Evolutionary conservation across 1,140 invertebrate genomes (phyloP).

Genomic region (Tetramorium simillimum): DNA sequence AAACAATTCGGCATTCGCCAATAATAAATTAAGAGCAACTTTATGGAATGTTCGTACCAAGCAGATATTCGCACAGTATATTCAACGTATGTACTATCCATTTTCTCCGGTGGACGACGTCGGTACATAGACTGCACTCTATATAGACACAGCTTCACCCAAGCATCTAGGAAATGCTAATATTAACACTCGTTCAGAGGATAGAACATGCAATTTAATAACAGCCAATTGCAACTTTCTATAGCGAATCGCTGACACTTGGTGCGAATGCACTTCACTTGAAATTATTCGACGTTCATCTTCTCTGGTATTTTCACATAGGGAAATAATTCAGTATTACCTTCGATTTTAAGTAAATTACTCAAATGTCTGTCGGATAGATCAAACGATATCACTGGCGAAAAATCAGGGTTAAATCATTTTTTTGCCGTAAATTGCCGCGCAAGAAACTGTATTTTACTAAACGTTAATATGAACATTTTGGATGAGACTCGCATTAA

Average conservation of each 20-base stretch:
- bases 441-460: not conserved
- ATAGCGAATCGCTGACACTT: constrained; percentile 15
- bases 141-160: constrained; percentile 49
- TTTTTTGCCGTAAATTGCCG: too few relatives aligned
- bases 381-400: not conserved
- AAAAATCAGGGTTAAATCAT: constrained; percentile 7
- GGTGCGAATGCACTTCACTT: not conserved
- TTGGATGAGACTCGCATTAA: not conserved
- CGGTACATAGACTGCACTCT: constrained; percentile 46
- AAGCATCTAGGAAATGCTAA: constrained; percentile 57
- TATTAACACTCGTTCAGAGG: constrained; percentile 54
- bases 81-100: constrained; percentile 55
- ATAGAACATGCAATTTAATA: constrained; percentile 59
- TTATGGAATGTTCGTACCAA: not conserved
- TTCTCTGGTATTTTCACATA: not conserved
- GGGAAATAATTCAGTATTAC: not conserved
- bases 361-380: not conserved
- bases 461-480: not conserved
- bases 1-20: not conserved
- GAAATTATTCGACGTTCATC: constrained; percentile 21
- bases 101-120: constrained; percentile 41
- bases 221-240: constrained; percentile 49
- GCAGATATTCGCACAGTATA: not conserved
- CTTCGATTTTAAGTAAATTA: not conserved
- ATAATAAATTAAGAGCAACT: not conserved